phyloP scores from a whole-genome alignment of 2,888 invertebrate genomes.

The Pherbina coryleti region DNA sequence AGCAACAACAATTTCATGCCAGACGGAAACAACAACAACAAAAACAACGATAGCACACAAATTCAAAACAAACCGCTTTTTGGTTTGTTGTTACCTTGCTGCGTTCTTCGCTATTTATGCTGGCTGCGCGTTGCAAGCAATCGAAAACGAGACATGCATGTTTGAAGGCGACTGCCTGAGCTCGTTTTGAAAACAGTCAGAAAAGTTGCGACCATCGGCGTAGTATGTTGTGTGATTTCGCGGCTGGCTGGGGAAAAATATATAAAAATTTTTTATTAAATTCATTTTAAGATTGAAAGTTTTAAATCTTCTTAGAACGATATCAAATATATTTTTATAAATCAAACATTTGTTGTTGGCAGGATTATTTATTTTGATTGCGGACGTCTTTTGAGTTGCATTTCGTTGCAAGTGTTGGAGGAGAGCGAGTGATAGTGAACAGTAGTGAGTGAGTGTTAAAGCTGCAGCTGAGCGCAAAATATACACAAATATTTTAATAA shows the following conservation, averaged over 20 bases:
- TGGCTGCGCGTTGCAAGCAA: neutral
- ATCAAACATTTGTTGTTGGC: too few relatives aligned
- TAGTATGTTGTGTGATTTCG: neutral
- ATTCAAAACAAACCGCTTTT: conserved; percentile 25
- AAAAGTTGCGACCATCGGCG: conserved; percentile 12
- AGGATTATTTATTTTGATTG: neutral
- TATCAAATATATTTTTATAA: too few relatives aligned
- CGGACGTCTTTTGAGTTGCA: neutral
- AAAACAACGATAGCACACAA: neutral
- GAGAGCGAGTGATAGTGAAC: neutral
- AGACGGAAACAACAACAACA: neutral
- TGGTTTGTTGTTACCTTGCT: neutral
- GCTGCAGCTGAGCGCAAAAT: too few relatives aligned
- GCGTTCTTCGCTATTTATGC: neutral
- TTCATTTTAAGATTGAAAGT: too few relatives aligned
- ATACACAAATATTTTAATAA: too few relatives aligned
- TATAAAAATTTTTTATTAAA: too few relatives aligned
- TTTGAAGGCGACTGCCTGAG: neutral
- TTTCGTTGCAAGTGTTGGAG: neutral
- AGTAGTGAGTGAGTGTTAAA: neutral
- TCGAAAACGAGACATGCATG: too few relatives aligned
- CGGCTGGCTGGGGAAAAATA: neutral
- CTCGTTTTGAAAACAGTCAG: conserved; percentile 5
- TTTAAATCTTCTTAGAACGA: too few relatives aligned
- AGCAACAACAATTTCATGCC: neutral